A percentile compares a stretch with the other conserved stretches of the same genome.
Evolutionary conservation across 2,113 vertebrate genomes (phyloP).

Genomic region (Festucalex cinctus): DNA sequence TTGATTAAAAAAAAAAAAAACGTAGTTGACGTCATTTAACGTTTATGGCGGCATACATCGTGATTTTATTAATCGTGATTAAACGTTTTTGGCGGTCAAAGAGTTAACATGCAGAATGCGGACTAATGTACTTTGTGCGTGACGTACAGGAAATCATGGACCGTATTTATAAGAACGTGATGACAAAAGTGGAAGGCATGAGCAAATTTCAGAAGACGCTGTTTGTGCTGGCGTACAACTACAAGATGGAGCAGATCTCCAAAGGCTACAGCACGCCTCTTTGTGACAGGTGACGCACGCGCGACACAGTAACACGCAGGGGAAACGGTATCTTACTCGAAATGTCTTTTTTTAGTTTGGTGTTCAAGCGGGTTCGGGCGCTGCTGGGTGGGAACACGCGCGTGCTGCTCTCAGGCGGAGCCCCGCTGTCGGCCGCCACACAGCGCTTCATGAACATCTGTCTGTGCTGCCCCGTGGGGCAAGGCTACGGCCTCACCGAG

Average conservation of each 20-base stretch:
- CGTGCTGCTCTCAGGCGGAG: conserved; percentile 88
- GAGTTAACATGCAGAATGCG: too few relatives aligned
- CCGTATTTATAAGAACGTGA: conserved; percentile 97
- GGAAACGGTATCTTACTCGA: not conserved
- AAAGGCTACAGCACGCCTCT: conserved; percentile 87
- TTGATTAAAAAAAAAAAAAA: too few relatives aligned
- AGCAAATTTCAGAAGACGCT: conserved; percentile 85
- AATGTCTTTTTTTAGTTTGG: conserved; percentile 70
- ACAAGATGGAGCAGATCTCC: conserved; percentile 97
- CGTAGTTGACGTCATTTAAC: too few relatives aligned
- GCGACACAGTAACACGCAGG: not conserved
- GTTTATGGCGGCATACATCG: too few relatives aligned
- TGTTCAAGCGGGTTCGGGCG: conserved; percentile 87
- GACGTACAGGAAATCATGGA: conserved; percentile 95
- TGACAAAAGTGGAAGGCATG: conserved; percentile 97
- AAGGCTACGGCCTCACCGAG: conserved; percentile 95
- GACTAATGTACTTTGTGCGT: not conserved
- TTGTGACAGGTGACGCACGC: conserved; percentile 82
- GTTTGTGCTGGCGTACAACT: conserved; percentile 96
- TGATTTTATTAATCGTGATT: too few relatives aligned
- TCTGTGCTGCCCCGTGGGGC: conserved; percentile 94
- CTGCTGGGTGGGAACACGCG: conserved; percentile 88
- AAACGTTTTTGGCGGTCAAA: too few relatives aligned
- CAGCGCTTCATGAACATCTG: conserved; percentile 99
- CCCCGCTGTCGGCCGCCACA: conserved; percentile 89